Conservation (phyloP, 2,113 vertebrate species). For the Setophaga coronata region DNA sequence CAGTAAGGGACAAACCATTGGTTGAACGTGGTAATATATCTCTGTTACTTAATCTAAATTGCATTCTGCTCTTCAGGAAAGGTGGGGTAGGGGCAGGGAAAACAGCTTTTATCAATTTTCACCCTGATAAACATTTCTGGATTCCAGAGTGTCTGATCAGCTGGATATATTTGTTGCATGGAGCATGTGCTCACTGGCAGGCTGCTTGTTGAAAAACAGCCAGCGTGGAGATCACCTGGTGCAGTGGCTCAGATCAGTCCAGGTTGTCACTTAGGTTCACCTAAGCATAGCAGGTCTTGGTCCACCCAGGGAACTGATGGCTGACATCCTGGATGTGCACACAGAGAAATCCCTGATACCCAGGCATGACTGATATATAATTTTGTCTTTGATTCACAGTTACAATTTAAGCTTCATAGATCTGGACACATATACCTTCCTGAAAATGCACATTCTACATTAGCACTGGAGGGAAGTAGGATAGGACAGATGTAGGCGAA, state of each 20-base stretch:
- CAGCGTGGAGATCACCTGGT: background rate
- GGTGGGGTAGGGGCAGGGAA: background rate
- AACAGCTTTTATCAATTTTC: background rate
- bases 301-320: background rate
- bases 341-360: background rate
- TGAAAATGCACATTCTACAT: background rate
- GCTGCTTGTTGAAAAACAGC: background rate
- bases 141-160: background rate
- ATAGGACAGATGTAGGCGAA: background rate
- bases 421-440: background rate
- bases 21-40: background rate
- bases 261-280: background rate
- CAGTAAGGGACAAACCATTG: background rate
- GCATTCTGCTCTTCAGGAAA: background rate
- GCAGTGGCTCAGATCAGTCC: background rate
- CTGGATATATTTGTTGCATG: background rate
- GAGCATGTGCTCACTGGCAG: rapidly evolving
- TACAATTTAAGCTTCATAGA: background rate
- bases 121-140: background rate
- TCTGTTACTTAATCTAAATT: background rate
- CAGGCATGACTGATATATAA: background rate
- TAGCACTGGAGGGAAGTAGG: background rate
- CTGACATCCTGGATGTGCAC: background rate
- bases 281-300: background rate
- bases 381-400: background rate